Evolutionary conservation across 2,888 invertebrate species (phyloP), one percentile per base, ranked within the genome.

Genomic region (Drosophila monieri): DNA sequence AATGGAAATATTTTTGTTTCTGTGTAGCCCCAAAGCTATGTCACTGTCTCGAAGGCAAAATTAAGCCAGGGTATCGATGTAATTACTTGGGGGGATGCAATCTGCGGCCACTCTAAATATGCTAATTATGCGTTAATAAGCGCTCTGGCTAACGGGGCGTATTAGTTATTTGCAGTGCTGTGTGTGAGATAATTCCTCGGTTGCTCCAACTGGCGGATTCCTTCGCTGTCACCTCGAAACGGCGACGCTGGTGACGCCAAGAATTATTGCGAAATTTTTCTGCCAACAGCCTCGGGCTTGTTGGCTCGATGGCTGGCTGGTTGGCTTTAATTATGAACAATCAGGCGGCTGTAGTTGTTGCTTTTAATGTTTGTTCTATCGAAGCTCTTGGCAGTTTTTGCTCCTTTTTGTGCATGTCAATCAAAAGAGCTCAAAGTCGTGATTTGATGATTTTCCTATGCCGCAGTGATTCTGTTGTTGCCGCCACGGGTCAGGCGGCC

Each of bases 71-170:
- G 35, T 64, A 62, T 61, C 61, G 61, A 21, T 32, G 43, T 44
- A 61, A 61, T 62, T 61, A 49, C 61, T 61, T 27, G 18, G 25
- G 49, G 70, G 70, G 61, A 62, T 57, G 67, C 85, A 86, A 76
- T 85, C 79, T 85, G 66, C 52, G 74, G 68, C 81, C 67, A 67
- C 73, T 77, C 81, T 80, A 84, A 84, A 85, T 86, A 83, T 83
- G 87, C 84, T 85, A 85, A 85, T 85, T 85, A 85, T 83, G 84
- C 84, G 85, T 85, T 87, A 85, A 85, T 85, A 88, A 88, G 84
- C 83, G 78, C 69, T 39, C 73, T 62, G 71, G 47, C 54, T 44
- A 72, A 60, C 55, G 46, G 67, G 46, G 77, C 68, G 75, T 69
- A 73, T 72, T 75, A 58, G 67, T 52, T 41, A 60, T 69, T 37